Conservation (phyloP, 2,113 vertebrate species). For the Anseranas semipalmata region DNA sequence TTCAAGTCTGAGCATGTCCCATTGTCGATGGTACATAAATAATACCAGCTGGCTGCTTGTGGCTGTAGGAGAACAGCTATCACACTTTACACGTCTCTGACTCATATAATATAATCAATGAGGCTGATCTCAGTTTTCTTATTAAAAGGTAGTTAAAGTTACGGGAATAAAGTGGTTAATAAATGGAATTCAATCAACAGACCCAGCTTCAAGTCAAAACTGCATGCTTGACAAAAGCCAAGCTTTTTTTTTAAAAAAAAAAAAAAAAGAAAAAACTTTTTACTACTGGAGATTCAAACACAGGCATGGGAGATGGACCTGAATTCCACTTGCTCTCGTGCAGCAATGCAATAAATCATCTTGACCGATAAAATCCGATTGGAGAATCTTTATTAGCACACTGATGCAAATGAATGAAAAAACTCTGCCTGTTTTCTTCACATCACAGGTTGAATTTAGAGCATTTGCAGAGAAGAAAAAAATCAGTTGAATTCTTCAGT, state of each 20-base stretch:
- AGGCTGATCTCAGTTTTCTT: conserved; percentile 1
- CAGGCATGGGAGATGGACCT: not conserved
- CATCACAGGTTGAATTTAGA: not conserved
- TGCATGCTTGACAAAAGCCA: not conserved
- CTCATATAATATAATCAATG: not conserved
- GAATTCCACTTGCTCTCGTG: not conserved
- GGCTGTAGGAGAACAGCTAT: conserved; percentile 33
- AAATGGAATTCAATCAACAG: not conserved
- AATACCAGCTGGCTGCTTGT: conserved; percentile 45
- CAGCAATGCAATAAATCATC: conserved; percentile 22
- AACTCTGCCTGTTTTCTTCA: not conserved
- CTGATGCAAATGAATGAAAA: not conserved
- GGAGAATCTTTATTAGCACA: conserved; percentile 6
- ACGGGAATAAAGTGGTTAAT: not conserved
- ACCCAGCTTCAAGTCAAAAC: not conserved
- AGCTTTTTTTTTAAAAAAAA: not conserved
- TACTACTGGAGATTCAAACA: not conserved
- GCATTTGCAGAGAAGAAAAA: not conserved
- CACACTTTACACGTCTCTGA: not conserved
- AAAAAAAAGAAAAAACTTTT: not conserved
- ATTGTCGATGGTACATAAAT: conserved; percentile 28
- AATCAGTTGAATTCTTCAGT: not conserved
- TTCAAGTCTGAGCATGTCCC: conserved; percentile 72
- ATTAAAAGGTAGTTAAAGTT: not conserved
- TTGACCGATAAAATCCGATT: not conserved